phyloP scores from a whole-genome alignment of 2,797 vertebrate genomes.

The Falco peregrinus region DNA sequence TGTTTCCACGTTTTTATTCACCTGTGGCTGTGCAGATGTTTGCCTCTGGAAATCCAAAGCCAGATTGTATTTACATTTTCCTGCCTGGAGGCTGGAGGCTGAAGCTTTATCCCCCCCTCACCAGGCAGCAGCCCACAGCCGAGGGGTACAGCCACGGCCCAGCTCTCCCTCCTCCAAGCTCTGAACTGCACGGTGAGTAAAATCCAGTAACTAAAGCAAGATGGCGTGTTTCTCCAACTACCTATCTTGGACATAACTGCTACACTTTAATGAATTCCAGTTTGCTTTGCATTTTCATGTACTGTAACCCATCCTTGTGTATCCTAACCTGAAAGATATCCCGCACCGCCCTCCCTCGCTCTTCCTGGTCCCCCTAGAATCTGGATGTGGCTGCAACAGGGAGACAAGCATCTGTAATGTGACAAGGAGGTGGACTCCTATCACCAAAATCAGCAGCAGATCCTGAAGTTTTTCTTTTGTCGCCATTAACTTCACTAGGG shows the following conservation, averaged over 20 bases:
- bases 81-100: neutral
- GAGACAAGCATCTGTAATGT: neutral
- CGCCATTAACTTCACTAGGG: neutral
- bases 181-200: neutral
- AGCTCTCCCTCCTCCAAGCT: neutral
- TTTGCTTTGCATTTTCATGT: neutral
- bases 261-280: neutral
- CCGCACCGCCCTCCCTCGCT: rapidly evolving
- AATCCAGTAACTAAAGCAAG: neutral
- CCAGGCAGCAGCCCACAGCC: neutral
- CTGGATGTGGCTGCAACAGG: neutral
- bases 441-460: neutral
- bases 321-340: neutral
- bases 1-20: neutral
- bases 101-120: neutral
- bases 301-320: rapidly evolving
- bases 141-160: neutral
- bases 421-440: neutral
- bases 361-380: neutral
- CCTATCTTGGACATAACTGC: neutral
- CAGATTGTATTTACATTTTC: neutral
- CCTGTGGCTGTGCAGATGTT: neutral
- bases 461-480: neutral
- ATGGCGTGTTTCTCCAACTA: neutral
- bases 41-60: neutral